Percentiles rank a stretch among this genome's conserved stretches.
These are phyloP conservation scores for Pseudotriccus pelzelni DNA, from an alignment of 2,797 vertebrate genomes.

Conservation along the genomic window DNA sequence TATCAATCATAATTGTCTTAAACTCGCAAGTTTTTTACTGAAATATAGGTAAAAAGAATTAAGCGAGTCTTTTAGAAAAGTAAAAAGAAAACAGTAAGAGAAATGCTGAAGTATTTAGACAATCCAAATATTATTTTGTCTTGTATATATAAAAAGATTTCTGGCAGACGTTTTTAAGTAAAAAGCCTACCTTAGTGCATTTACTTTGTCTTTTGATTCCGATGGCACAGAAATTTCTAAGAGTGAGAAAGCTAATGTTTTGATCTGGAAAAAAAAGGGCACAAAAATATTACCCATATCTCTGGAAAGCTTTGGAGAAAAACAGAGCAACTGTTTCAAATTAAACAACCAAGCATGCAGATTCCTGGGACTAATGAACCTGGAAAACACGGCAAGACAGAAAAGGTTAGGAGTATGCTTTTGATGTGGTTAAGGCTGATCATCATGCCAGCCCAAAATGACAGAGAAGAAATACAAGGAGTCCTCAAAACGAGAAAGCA, in stretches of 20 bases:
- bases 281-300: not conserved
- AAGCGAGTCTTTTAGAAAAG: not conserved
- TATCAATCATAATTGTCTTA: not conserved
- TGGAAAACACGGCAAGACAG: not conserved
- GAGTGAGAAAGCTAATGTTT: not conserved
- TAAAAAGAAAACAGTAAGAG: not conserved
- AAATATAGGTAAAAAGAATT: not conserved
- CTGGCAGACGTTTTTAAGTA: not conserved
- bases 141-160: not conserved
- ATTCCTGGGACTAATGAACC: not conserved
- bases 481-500: not conserved
- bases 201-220: not conserved
- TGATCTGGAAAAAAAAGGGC: not conserved
- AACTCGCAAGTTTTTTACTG: not conserved
- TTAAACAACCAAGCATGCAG: slow-evolving; percentile 1
- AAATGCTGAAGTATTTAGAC: not conserved
- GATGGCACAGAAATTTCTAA: not conserved
- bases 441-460: not conserved
- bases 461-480: not conserved
- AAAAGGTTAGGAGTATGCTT: not conserved
- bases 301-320: not conserved
- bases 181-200: not conserved
- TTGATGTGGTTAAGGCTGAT: not conserved
- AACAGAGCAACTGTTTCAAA: not conserved
- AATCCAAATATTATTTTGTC: not conserved